Base-by-base conservation (phyloP, 2,888 invertebrate genomes). In the Odiellus spinosus region DNA sequence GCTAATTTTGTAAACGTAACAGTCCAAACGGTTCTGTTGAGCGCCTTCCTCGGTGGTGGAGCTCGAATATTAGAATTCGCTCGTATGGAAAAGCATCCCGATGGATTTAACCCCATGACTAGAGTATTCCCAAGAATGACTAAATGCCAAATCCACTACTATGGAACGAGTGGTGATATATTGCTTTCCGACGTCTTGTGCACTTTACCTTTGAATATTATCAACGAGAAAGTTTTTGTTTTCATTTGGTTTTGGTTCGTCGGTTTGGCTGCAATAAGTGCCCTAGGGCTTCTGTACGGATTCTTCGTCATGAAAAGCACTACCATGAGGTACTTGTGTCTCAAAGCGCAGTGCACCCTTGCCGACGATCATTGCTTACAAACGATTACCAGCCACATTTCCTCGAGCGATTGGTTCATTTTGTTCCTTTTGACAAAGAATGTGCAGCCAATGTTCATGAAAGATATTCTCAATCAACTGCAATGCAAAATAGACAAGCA, bases 151-250 rank as follows among this genome's bases (percentile, higher is more conserved):
- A 88, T 88, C 77, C 82, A 82, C 70, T 85, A 85, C 67, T 86
- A 73, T 63, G 87, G 88, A 71, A 74, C 85, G 14, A 82, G 85
- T n/a, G 88, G 88, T 41, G 74, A 82, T 6, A 77, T 86, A 51
- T 85, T 87, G 68, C 80, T 74, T 59, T 80, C 83, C 67, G 88
- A 82, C 63, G 82, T 86, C 0, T 73, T 88, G 39, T 88, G 88
- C 61, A 75, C 88, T n/a, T 71, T 88, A 38, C 86, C 87, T 1
- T 70, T 87, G 56, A 88, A 88, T 64, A 86, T 88, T 58, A 74
- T 88, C 50, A 88, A 88, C 67, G 88, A 88, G 67, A 88, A 88
- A 69, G 87, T 88, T 60, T 88, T 82, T 71, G 84, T 88, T 60
- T 85, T 88, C 73, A 70, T 88, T 52, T 88, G 88, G 88, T 82